phyloP scores from a whole-genome alignment of 2,797 vertebrate species.

The Sebastes minor region DNA sequence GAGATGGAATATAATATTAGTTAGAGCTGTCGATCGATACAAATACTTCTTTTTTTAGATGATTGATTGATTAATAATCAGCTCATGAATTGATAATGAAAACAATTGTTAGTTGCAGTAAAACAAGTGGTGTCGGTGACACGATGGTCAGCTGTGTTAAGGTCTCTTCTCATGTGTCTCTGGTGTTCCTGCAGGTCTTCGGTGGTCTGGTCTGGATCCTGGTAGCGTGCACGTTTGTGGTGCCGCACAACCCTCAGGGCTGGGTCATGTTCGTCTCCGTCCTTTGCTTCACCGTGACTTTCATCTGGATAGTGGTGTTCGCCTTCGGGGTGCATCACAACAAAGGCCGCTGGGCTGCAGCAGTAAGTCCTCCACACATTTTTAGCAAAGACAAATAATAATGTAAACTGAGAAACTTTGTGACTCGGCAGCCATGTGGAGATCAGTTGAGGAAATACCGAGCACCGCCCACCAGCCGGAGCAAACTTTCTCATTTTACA shows the following conservation, averaged over 20 bases:
- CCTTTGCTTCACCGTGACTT: constrained; percentile 88
- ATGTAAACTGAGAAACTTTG: too few relatives aligned
- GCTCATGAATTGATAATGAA: not conserved
- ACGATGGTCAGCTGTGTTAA: not conserved
- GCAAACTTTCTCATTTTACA: too few relatives aligned
- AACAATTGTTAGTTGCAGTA: not conserved
- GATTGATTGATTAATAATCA: not conserved
- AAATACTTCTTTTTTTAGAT: not conserved
- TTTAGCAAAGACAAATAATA: too few relatives aligned
- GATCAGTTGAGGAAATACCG: too few relatives aligned
- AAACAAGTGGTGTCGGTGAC: not conserved
- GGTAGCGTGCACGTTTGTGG: constrained; percentile 87
- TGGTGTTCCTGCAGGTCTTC: constrained; percentile 46
- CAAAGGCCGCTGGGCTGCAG: constrained; percentile 70
- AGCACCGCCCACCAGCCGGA: too few relatives aligned
- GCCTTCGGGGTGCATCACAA: constrained; percentile 75
- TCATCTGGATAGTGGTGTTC: constrained; percentile 83
- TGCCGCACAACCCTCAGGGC: constrained; percentile 66
- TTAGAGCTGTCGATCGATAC: too few relatives aligned
- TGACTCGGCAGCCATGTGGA: too few relatives aligned
- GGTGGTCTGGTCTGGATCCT: constrained; percentile 95
- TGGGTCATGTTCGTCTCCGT: constrained; percentile 95
- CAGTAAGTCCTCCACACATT: constrained; percentile 60
- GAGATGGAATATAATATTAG: too few relatives aligned
- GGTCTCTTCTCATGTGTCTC: not conserved